A percentile compares a stretch with the other conserved stretches of the same genome.
Conservation (phyloP, 53 echinoderm and acorn worm species). For the Henricia sp. region DNA sequence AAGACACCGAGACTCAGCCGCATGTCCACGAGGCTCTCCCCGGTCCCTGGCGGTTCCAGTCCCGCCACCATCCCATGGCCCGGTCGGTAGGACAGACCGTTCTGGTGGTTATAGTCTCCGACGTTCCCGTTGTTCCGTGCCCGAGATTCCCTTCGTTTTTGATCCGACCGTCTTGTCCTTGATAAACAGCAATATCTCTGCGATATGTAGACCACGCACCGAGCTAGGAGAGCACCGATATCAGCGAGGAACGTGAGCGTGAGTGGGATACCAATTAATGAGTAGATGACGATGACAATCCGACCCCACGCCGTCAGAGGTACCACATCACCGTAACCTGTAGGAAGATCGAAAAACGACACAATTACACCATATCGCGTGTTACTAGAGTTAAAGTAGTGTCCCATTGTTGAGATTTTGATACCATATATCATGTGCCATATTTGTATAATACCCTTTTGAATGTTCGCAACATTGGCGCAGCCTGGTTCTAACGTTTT, state of each 20-base stretch:
- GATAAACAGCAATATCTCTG: not conserved
- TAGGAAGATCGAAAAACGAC: too few relatives aligned
- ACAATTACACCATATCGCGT: too few relatives aligned
- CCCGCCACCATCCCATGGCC: not conserved
- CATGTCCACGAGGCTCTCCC: not conserved
- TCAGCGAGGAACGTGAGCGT: slow-evolving; percentile 86
- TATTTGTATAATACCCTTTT: too few relatives aligned
- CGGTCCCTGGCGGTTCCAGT: not conserved
- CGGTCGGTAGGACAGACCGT: not conserved
- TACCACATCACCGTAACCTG: slow-evolving; percentile 86
- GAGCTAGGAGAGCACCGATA: slow-evolving; percentile 80
- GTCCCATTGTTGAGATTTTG: too few relatives aligned
- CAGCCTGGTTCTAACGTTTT: too few relatives aligned
- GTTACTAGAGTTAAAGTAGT: too few relatives aligned
- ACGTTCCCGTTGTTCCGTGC: not conserved
- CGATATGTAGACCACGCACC: slow-evolving; percentile 8
- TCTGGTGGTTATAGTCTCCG: not conserved
- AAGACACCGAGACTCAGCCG: slow-evolving; percentile 33
- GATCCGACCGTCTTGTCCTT: not conserved
- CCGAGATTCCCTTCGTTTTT: not conserved
- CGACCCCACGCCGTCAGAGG: slow-evolving; percentile 68
- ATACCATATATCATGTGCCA: too few relatives aligned
- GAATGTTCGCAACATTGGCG: too few relatives aligned
- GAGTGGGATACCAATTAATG: slow-evolving; percentile 75
- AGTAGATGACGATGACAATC: slow-evolving; percentile 68